Percentiles rank a stretch among this genome's conserved stretches.
These are phyloP conservation scores for Cheilosia impressa DNA, from an alignment of 2,888 invertebrate genomes.

Conservation along the genomic window DNA sequence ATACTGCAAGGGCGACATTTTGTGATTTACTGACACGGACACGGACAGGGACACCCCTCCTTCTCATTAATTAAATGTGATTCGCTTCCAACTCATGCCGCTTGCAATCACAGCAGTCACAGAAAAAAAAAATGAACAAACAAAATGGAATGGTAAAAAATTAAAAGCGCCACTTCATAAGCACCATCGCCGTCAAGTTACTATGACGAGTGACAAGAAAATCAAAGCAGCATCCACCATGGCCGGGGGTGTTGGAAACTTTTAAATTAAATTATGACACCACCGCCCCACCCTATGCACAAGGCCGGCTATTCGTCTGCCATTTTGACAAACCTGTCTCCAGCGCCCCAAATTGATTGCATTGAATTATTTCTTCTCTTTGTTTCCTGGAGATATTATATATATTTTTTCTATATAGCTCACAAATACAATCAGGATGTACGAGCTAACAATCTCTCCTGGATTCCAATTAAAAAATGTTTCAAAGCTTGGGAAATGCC, in stretches of 20 bases:
- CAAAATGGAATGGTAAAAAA: conserved; percentile 28
- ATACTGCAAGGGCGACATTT: no score
- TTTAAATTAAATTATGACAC: conserved; percentile 71
- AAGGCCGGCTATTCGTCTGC: conserved; percentile 46
- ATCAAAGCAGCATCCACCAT: conserved; percentile 24
- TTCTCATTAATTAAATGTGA: conserved; percentile 46
- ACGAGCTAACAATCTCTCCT: conserved; percentile 31
- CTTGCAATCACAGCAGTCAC: conserved; percentile 31
- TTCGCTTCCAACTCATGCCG: conserved; percentile 10
- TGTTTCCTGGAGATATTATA: not conserved
- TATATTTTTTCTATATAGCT: not conserved
- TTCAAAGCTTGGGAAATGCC: conserved; percentile 46
- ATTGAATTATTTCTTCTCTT: conserved; percentile 52
- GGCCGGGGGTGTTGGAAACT: conserved; percentile 26
- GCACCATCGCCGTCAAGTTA: conserved; percentile 12
- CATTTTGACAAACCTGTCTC: conserved; percentile 34
- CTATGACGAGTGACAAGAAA: conserved; percentile 10
- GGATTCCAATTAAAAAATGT: conserved; percentile 64
- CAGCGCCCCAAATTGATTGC: conserved; percentile 49
- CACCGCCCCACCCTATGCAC: conserved; percentile 26
- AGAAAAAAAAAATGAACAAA: no score
- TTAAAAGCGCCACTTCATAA: not conserved
- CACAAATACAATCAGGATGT: conserved; percentile 3
- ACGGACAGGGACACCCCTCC: no score
- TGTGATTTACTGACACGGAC: no score